These are phyloP conservation scores for Popillia japonica DNA, from an alignment of 1,140 invertebrate genomes.

Conservation along the genomic window DNA sequence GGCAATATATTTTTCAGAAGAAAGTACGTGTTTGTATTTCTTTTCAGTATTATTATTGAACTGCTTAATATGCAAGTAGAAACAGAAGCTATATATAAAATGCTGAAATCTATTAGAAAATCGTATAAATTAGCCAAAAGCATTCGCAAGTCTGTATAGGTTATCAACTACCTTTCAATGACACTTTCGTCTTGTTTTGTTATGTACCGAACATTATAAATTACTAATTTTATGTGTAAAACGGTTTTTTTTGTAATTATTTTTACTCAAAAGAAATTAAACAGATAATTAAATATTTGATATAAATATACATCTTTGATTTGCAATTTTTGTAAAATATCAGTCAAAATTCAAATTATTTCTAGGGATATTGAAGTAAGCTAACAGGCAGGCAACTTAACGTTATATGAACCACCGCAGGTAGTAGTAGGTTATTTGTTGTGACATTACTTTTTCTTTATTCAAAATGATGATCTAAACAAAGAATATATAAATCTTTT, in stretches of 20 bases:
- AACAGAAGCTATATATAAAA: conserved; percentile 44
- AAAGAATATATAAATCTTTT: conserved; percentile 14
- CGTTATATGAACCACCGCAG: not conserved
- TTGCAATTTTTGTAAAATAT: not conserved
- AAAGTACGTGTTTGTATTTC: not conserved
- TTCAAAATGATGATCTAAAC: not conserved
- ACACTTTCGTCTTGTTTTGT: too few relatives aligned
- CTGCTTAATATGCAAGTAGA: conserved; percentile 46
- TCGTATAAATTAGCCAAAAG: conserved; percentile 34
- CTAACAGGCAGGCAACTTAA: not conserved
- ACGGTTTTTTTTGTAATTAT: not conserved
- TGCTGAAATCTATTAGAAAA: conserved; percentile 45
- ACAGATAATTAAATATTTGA: too few relatives aligned
- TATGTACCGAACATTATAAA: too few relatives aligned
- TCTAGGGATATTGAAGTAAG: not conserved
- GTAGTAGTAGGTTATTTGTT: conserved; percentile 4
- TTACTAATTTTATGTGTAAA: not conserved
- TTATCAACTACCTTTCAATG: not conserved
- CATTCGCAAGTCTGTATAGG: conserved; percentile 9
- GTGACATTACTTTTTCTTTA: conserved; percentile 5
- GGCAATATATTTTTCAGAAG: too few relatives aligned
- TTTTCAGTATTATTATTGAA: conserved; percentile 47
- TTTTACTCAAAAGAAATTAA: too few relatives aligned
- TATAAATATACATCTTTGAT: too few relatives aligned
- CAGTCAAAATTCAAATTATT: not conserved